Conservation (phyloP, 2,888 invertebrate genomes). For the Nebria brevicollis region DNA sequence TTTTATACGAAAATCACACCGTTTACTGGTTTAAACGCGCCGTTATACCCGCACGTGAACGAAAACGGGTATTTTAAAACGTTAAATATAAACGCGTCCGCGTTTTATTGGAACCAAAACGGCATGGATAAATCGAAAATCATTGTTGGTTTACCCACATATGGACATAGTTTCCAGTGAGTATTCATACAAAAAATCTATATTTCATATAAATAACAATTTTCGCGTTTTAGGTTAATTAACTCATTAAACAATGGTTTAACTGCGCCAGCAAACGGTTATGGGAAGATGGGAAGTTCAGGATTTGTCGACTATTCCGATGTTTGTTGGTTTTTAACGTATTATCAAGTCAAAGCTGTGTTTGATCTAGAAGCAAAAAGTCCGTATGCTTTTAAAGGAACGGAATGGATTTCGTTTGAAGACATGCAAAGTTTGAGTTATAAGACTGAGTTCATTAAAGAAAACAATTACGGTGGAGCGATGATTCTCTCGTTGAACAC, state of each 20-base stretch:
- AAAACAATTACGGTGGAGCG: constrained; percentile 76
- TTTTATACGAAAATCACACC: constrained; percentile 80
- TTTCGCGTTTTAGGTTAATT: constrained; percentile 70
- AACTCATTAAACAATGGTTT: constrained; percentile 74
- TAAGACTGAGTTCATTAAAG: constrained; percentile 74
- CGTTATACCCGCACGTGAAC: constrained; percentile 71
- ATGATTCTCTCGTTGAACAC: constrained; percentile 87
- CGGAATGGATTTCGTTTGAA: constrained; percentile 88
- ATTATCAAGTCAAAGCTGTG: constrained; percentile 66
- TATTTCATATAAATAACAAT: constrained; percentile 8
- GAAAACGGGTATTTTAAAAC: constrained; percentile 75
- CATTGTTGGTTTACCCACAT: constrained; percentile 87
- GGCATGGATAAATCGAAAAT: constrained; percentile 83
- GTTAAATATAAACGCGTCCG: constrained; percentile 84
- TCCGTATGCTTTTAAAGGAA: constrained; percentile 76
- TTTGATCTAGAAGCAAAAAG: constrained; percentile 78
- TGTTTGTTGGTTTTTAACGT: constrained; percentile 73
- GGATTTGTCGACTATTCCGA: constrained; percentile 80
- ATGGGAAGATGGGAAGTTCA: constrained; percentile 71
- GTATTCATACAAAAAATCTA: constrained; percentile 48
- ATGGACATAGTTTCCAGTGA: constrained; percentile 82
- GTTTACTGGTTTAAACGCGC: constrained; percentile 86
- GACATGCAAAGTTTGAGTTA: constrained; percentile 74
- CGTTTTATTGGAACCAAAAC: constrained; percentile 77
- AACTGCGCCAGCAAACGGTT: constrained; percentile 76